Base-by-base conservation (phyloP, 1,140 invertebrate genomes). In the Hylaeus volcanicus region DNA sequence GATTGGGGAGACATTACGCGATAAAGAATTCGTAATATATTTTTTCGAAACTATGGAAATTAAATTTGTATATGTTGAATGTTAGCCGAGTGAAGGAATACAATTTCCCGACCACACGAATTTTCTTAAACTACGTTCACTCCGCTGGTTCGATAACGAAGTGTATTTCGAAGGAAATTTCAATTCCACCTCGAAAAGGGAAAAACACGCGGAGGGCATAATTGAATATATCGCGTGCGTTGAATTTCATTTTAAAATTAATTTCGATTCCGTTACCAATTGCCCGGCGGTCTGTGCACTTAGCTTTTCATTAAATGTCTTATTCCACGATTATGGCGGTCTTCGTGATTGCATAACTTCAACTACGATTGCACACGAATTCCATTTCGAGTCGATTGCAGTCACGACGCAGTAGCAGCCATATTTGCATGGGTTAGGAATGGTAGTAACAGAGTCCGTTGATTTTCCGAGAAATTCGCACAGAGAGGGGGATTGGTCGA, bases 341-440 rank as follows among this genome's bases (percentile, higher is more conserved):
- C 63, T 86, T 79, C 77, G 84, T 73, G 81, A 78, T 71, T 82
- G 75, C 81, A 79, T 83, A 87, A 87, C 85, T 87, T 87, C 84
- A 87, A 79, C 82, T 86, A 82, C 85, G 85, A 86, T 86, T 61
- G 85, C 64, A 76, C 82, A 86, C 84, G 78, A 87, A 87, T 87
- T 87, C 81, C 77, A 86, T 86, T 87, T 87, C 81, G 71, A 86
- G 83, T 83, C 73, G 82, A 87, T 87, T 79, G 81, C 55, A 83
- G 85, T 83, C 81, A 86, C 81, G 85, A 81, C 78, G 84, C 81
- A 79, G 68, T 84, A 79, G 88, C 81, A 84, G 89, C 86, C 86
- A 90, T 91, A 89, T 90, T 91, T 88, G 88, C 73, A 79, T 83
- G 85, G 83, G 82, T 83, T 81, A 79, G 79, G 64, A 85, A 79